Conservation (phyloP, 2,797 vertebrate species). For the Naso thynnoides region DNA sequence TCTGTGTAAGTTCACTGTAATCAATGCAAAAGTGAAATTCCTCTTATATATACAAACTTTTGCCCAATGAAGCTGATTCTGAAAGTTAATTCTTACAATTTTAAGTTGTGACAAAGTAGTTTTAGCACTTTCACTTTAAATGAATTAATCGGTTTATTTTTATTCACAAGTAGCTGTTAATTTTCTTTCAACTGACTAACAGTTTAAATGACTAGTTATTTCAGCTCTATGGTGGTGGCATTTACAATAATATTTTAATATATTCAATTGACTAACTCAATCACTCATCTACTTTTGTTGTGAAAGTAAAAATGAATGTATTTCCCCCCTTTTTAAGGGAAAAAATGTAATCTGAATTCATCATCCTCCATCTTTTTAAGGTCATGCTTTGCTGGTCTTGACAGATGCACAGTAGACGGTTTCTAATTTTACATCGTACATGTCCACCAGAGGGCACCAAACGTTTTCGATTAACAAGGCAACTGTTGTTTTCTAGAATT, state of each 20-base stretch:
- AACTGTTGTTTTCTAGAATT: neutral
- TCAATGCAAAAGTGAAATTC: too few relatives aligned
- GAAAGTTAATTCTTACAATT: neutral
- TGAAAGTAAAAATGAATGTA: neutral
- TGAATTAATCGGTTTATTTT: too few relatives aligned
- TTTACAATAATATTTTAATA: too few relatives aligned
- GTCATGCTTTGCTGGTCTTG: neutral
- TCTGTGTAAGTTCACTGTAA: too few relatives aligned
- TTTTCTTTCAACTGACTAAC: too few relatives aligned
- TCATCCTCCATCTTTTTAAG: neutral
- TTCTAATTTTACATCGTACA: neutral
- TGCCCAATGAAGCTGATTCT: too few relatives aligned
- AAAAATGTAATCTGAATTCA: neutral
- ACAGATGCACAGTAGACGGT: neutral
- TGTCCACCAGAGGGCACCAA: constrained; percentile 68
- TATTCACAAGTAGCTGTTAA: too few relatives aligned
- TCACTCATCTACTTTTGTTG: neutral
- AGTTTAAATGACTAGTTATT: too few relatives aligned
- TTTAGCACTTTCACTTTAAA: neutral
- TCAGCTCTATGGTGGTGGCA: too few relatives aligned
- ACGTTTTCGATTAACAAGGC: constrained; percentile 6
- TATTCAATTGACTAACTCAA: neutral
- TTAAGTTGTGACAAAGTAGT: neutral
- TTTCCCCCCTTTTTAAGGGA: neutral
- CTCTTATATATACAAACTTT: too few relatives aligned